Percentiles rank a stretch among this genome's conserved stretches.
Conservation (phyloP, 2,888 invertebrate species). For the Acanthosepion lycidas region DNA sequence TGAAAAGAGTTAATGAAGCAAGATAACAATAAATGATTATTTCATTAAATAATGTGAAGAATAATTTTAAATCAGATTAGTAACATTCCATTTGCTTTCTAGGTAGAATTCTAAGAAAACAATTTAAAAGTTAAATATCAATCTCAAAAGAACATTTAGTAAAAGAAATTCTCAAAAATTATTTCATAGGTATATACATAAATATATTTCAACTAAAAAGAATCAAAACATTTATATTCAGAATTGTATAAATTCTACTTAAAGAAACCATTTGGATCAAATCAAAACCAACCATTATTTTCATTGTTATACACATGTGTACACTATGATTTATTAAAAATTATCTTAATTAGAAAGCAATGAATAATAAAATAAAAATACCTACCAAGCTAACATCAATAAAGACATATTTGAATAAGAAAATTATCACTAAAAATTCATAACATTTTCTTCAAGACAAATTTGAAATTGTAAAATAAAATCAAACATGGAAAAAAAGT, state of each 20-base stretch:
- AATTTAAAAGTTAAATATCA: too few relatives aligned
- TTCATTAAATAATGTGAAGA: too few relatives aligned
- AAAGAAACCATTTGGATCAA: not conserved
- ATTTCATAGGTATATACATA: not conserved
- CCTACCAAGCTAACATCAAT: not conserved
- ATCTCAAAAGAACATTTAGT: too few relatives aligned
- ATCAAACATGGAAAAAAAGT: too few relatives aligned
- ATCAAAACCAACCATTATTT: not conserved
- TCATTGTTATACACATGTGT: not conserved
- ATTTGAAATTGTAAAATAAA: not conserved
- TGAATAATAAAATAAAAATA: not conserved
- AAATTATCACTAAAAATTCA: not conserved
- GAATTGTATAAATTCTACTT: too few relatives aligned
- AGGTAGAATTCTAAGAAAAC: too few relatives aligned
- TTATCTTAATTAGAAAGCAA: not conserved
- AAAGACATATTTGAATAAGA: not conserved
- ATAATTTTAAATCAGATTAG: too few relatives aligned
- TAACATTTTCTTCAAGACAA: not conserved
- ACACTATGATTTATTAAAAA: not conserved
- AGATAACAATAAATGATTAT: not conserved
- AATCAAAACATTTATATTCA: too few relatives aligned
- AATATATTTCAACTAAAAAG: not conserved
- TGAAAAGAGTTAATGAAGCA: not conserved
- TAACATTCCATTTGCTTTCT: too few relatives aligned
- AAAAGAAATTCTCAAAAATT: not conserved